Conservation (phyloP, 2,888 invertebrate genomes). For the Epistrophe eligans region DNA sequence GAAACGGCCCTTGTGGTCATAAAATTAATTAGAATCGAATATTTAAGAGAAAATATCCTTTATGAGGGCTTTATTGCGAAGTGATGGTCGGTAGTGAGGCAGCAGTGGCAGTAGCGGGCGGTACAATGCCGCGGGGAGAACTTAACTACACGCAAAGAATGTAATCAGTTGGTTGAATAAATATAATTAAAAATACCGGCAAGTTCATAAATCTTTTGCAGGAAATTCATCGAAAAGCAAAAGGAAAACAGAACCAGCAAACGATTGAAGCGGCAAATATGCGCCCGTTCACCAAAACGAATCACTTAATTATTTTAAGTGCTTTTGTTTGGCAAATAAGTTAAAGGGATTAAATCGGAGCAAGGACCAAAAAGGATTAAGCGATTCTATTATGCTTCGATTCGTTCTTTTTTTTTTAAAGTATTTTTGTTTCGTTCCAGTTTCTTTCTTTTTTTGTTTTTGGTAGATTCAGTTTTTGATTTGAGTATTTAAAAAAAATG, state of each 20-base stretch:
- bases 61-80: constrained; percentile 15
- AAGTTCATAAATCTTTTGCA: constrained; percentile 71
- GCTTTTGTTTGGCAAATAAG: constrained; percentile 62
- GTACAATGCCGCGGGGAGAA: constrained; percentile 39
- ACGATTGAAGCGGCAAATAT: constrained; percentile 60
- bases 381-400: constrained; percentile 59
- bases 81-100: too few species aligned
- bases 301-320: constrained; percentile 74
- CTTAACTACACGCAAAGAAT: constrained; percentile 68
- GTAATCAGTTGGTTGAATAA: constrained; percentile 52
- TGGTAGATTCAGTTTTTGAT: neutral
- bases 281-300: constrained; percentile 56
- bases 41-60: constrained; percentile 54
- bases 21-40: constrained; percentile 71
- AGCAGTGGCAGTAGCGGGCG: neutral
- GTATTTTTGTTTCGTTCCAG: constrained; percentile 8
- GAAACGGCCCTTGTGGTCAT: constrained; percentile 30
- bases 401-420: constrained; percentile 25
- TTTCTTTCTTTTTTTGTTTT: neutral
- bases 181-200: constrained; percentile 70
- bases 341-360: constrained; percentile 47
- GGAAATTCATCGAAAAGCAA: constrained; percentile 53
- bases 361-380: constrained; percentile 62
- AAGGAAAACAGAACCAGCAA: constrained; percentile 38
- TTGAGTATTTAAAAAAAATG: neutral